Evolutionary conservation across 2,113 vertebrate species (phyloP).

Genomic region (Mastomys coucha): DNA sequence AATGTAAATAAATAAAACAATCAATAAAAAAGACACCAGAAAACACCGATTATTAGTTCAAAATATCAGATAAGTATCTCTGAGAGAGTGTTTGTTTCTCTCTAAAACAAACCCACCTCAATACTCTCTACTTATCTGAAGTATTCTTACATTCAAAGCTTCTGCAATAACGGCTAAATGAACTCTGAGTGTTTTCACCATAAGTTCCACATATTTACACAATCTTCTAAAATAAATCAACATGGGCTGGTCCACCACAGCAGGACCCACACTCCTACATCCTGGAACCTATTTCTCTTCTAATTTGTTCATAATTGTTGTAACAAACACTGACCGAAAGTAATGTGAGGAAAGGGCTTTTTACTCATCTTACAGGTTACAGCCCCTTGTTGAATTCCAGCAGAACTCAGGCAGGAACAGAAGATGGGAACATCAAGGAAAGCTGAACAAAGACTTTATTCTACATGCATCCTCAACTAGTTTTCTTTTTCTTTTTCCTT

Average conservation of each 20-base stretch:
- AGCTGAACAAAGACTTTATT: background rate
- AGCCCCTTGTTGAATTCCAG: background rate
- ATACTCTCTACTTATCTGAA: background rate
- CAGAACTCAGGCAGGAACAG: background rate
- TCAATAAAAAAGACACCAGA: background rate
- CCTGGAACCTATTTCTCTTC: no score
- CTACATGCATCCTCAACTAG: background rate
- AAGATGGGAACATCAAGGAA: background rate
- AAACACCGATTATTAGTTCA: background rate
- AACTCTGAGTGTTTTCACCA: no score
- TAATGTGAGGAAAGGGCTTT: background rate
- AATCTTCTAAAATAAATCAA: background rate
- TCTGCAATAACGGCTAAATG: accelerated
- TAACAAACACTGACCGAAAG: no score
- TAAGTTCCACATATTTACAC: background rate
- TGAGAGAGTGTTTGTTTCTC: background rate
- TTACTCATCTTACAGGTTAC: background rate
- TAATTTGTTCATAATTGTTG: background rate
- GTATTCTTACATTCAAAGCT: background rate
- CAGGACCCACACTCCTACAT: no score
- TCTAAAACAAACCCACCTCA: background rate
- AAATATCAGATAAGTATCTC: background rate
- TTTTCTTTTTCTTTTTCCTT: no score
- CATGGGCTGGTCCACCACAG: no score
- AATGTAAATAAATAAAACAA: no score